A percentile compares a stretch with the other conserved stretches of the same genome.
These are phyloP conservation scores for Actinemys pallida DNA, from an alignment of 2,113 vertebrate genomes.

Conservation along the genomic window DNA sequence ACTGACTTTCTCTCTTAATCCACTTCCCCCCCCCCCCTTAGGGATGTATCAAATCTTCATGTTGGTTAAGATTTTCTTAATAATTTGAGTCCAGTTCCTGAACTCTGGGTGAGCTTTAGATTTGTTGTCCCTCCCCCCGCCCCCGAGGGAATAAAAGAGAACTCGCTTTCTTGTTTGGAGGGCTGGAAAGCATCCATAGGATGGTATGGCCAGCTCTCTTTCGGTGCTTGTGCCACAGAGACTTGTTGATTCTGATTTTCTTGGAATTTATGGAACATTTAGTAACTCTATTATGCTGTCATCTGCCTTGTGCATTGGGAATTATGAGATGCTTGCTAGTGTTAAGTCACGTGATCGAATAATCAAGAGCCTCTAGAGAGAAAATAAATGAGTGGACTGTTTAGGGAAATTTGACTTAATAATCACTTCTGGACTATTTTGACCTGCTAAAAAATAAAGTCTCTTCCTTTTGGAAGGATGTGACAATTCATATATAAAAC, in stretches of 20 bases:
- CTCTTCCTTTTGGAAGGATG: neutral
- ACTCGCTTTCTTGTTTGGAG: neutral
- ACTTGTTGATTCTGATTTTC: neutral
- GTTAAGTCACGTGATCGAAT: neutral
- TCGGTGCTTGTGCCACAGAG: neutral
- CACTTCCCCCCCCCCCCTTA: too few species aligned
- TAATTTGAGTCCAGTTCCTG: neutral
- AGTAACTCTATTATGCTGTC: neutral
- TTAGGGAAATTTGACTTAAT: neutral
- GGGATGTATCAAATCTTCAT: too few species aligned
- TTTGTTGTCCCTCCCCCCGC: neutral
- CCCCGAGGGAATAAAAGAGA: neutral
- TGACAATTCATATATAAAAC: neutral
- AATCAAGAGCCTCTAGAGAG: neutral
- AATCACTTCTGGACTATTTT: neutral
- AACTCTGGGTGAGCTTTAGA: neutral
- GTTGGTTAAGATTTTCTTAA: neutral
- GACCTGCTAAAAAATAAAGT: neutral
- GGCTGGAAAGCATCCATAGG: neutral
- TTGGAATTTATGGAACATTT: neutral
- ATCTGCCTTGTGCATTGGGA: neutral
- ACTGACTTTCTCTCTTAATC: too few species aligned
- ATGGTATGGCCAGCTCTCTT: neutral
- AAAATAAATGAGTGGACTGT: fast-evolving
- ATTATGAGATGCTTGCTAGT: neutral